phyloP scores from a whole-genome alignment of 92 coral and sea anemone species.

The Bergia puertoricense region DNA sequence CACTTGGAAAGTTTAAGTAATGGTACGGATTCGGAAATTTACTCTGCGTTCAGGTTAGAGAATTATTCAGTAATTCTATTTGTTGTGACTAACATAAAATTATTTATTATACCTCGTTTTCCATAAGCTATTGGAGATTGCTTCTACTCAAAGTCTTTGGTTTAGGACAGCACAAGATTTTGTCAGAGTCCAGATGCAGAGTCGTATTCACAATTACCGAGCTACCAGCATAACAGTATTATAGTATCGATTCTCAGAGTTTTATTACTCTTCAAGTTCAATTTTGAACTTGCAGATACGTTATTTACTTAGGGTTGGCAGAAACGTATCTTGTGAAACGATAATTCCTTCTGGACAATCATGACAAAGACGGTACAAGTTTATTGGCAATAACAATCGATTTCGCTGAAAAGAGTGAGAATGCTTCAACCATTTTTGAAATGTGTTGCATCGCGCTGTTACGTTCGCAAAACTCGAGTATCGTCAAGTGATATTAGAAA shows the following conservation, averaged over 20 bases:
- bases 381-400: no score
- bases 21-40: conserved; percentile 34
- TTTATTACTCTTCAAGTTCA: not conserved
- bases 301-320: not conserved
- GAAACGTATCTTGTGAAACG: not conserved
- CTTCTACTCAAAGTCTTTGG: not conserved
- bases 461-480: no score
- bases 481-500: no score
- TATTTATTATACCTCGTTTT: not conserved
- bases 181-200: not conserved
- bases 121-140: not conserved
- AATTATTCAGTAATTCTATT: not conserved
- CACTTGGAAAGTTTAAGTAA: conserved; percentile 27
- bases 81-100: not conserved
- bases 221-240: not conserved
- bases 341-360: not conserved
- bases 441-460: no score
- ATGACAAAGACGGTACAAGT: not conserved
- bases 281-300: not conserved
- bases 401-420: no score
- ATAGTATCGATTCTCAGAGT: not conserved
- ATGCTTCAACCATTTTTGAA: no score
- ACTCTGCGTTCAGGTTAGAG: conserved; percentile 37
- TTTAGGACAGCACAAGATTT: not conserved
- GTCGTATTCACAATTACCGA: not conserved